Conservation (phyloP, 2,797 vertebrate genomes). For the Otus scops region DNA sequence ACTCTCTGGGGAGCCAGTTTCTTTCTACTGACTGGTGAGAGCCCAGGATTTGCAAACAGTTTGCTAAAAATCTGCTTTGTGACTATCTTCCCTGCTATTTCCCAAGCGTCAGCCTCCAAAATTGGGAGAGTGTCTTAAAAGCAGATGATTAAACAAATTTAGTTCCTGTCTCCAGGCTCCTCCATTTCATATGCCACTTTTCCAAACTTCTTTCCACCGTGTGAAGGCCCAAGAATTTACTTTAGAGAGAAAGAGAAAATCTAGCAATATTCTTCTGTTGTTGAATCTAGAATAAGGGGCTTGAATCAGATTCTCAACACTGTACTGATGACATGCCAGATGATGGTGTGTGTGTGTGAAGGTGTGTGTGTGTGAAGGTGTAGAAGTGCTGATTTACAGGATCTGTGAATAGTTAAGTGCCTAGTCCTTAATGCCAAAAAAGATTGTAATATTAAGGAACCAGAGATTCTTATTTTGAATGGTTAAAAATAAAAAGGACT, state of each 20-base stretch:
- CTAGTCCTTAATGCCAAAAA: background rate
- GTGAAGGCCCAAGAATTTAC: background rate
- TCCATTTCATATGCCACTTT: background rate
- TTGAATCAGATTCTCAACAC: background rate
- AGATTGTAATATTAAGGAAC: background rate
- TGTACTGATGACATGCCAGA: background rate
- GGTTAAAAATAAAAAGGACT: background rate
- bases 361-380: background rate
- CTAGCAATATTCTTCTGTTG: background rate
- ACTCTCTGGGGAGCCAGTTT: background rate
- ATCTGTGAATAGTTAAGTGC: background rate
- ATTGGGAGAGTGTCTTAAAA: background rate
- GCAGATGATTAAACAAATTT: conserved; percentile 17
- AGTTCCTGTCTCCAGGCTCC: background rate
- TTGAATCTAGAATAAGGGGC: background rate
- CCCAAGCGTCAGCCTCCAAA: background rate
- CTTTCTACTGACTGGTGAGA: background rate
- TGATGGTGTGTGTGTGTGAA: background rate
- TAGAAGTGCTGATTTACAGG: background rate
- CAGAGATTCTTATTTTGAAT: background rate
- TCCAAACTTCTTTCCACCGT: background rate
- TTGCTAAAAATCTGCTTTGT: conserved; percentile 32
- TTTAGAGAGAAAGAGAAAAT: background rate
- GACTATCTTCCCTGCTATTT: background rate
- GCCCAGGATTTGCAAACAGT: background rate